phyloP scores from a whole-genome alignment of 1,140 invertebrate species.

The Drosophila azteca region DNA sequence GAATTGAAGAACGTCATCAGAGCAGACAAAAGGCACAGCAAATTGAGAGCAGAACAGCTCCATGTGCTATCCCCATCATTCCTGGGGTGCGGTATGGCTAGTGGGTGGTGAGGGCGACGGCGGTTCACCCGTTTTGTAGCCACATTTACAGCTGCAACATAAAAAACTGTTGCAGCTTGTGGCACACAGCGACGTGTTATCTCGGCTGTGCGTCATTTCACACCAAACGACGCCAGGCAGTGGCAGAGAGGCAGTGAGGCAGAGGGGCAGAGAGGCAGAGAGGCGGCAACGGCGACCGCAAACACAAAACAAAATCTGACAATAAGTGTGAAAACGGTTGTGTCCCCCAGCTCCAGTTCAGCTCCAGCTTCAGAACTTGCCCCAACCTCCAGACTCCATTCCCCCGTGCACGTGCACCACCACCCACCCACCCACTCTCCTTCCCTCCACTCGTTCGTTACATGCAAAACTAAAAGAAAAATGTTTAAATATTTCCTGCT shows the following conservation, averaged over 20 bases:
- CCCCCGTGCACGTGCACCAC: neutral
- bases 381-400: conserved; percentile 9
- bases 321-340: conserved; percentile 78
- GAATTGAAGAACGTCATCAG: conserved; percentile 71
- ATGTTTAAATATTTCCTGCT: conserved; percentile 84
- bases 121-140: neutral
- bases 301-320: conserved; percentile 79
- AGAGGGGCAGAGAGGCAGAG: conserved; percentile 12
- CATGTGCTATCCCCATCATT: too few species aligned
- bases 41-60: conserved; percentile 57
- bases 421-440: conserved; percentile 11
- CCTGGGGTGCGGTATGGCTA: too few species aligned
- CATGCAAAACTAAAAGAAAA: conserved; percentile 83
- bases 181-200: conserved; percentile 66
- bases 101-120: too few species aligned
- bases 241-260: conserved; percentile 9
- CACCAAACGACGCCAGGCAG: conserved; percentile 44
- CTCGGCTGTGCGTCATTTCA: conserved; percentile 79
- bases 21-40: conserved; percentile 73
- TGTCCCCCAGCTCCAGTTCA: too few species aligned
- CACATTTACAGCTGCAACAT: conserved; percentile 61
- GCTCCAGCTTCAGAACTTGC: too few species aligned
- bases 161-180: conserved; percentile 66
- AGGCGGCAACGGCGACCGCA: conserved; percentile 39
- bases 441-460: conserved; percentile 6